Evolutionary conservation across 2,113 vertebrate species (phyloP).

Genomic region (Dasypus novemcinctus): DNA sequence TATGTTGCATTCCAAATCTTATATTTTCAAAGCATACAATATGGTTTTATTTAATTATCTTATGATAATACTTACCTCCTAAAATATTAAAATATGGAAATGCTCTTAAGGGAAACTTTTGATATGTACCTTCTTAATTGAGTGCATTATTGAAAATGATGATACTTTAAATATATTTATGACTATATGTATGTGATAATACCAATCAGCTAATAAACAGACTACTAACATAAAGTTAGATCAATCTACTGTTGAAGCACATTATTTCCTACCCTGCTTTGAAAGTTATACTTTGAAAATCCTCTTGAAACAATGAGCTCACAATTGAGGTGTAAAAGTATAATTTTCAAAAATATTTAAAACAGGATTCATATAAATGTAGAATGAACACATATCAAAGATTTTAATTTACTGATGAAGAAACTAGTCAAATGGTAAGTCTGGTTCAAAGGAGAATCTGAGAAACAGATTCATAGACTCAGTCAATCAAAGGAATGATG

Average conservation of each 20-base stretch:
- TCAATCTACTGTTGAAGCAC: background rate
- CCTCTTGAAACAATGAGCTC: background rate
- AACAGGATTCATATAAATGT: background rate
- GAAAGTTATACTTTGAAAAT: background rate
- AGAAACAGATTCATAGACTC: background rate
- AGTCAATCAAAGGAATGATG: background rate
- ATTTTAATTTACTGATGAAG: background rate
- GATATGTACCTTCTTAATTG: background rate
- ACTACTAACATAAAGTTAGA: background rate
- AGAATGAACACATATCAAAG: background rate
- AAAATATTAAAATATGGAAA: background rate
- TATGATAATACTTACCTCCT: background rate
- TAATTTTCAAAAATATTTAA: constrained; percentile 11
- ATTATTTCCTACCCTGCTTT: background rate
- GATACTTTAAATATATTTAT: background rate
- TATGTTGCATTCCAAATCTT: background rate
- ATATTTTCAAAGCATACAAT: background rate
- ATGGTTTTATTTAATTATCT: background rate
- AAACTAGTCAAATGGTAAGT: background rate
- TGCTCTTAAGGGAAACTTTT: background rate
- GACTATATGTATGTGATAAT: background rate
- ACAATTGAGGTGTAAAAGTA: background rate
- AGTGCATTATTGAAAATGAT: background rate
- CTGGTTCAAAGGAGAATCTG: background rate
- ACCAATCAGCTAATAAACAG: background rate